phyloP scores from a whole-genome alignment of 2,113 vertebrate genomes.

The Columbina picui region DNA sequence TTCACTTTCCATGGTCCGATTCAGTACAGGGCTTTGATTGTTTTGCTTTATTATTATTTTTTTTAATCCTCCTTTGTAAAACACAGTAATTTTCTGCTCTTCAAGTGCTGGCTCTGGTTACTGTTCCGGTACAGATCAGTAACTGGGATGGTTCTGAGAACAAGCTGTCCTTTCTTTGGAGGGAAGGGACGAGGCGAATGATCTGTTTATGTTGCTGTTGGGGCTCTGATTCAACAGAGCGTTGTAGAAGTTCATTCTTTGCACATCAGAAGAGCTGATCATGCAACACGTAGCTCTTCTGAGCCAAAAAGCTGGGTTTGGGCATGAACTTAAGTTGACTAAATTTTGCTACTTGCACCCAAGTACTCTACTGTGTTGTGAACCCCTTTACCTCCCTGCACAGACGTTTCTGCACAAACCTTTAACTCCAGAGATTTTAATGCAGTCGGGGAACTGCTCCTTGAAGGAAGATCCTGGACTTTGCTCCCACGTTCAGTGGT shows the following conservation, averaged over 20 bases:
- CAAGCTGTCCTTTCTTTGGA: constrained; percentile 20
- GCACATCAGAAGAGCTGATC: neutral
- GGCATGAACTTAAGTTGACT: neutral
- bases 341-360: neutral
- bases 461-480: neutral
- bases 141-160: neutral
- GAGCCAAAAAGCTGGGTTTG: neutral
- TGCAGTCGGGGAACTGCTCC: neutral
- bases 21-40: neutral
- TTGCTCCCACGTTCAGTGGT: neutral
- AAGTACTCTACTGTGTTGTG: neutral
- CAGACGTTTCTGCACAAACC: accelerated
- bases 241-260: neutral
- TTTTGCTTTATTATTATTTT: neutral
- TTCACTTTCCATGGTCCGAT: neutral
- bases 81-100: neutral
- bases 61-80: neutral
- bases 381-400: neutral
- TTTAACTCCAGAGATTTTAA: neutral
- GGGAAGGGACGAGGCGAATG: constrained; percentile 13
- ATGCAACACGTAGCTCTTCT: neutral
- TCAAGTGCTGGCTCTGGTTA: neutral
- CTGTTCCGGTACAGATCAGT: neutral
- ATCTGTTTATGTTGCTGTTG: neutral
- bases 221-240: neutral